Base-by-base conservation (phyloP, 2,888 invertebrate species). In the Stomorhina lunata region DNA sequence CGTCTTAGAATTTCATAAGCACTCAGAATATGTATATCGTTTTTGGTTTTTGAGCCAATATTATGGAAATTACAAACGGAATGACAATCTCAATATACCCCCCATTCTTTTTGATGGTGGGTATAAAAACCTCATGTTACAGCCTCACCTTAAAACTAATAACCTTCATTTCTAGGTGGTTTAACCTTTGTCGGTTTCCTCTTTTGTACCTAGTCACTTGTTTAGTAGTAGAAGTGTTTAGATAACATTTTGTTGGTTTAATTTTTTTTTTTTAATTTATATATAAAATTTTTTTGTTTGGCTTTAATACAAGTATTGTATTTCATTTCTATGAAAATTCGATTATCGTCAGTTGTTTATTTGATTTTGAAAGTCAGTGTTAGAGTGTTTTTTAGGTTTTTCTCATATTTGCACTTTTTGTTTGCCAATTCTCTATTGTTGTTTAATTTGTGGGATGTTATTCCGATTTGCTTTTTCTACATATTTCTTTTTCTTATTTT, bases 241-340 rank as follows among this genome's bases (percentile, higher is more conserved):
- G 20, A 37, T 10, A 40, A 59, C 7, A 32, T 50, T 59, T 32
- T 40, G 34, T 48, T 66, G 4, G 9, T 22, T 68, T 76, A 40
- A 10, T 27, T 34, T 55, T n/a, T 20, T 17, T 9, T n/a, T 45
- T 27, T 29, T 20, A 4, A 34, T 65, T 55, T 32, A 50, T 10
- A n/a, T 57, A 25, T 17, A 20, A 9, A 32, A 6, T 45, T 27
- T 5, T 12, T 40, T 45, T 48, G 17, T 29, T 40, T 59, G n/a
- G 17, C 40, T 50, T 53, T 69, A 32, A 22, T 25, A 27, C 32
- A 9, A 15, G 37, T 45, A 55, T 68, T 81, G 72, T 66, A 72
- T 78, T 81, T 45, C 43, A 48, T 55, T 81, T 68, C 55, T 29
- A 12, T 63, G 55, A 55, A 73, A 72, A 81, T 72, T 77, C 68